Base-by-base conservation (phyloP, 1,140 invertebrate genomes). In the Drosophila micromelanica region DNA sequence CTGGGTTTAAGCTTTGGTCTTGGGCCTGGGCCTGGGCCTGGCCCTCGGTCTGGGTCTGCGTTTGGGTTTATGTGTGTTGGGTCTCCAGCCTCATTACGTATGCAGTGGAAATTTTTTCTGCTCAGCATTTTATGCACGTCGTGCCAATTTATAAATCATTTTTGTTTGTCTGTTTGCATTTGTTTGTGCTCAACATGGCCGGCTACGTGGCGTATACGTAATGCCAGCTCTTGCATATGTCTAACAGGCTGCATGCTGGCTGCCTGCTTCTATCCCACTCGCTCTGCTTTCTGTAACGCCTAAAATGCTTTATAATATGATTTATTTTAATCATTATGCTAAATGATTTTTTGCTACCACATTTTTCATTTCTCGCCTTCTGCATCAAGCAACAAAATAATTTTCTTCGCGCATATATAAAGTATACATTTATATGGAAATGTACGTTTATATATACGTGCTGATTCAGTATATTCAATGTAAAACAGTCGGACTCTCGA, bases 251-350 rank as follows among this genome's bases (percentile, higher is more conserved):
- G 35, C 23, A 7, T 20, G 35, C 46, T 7, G 20, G 46, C 15
- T 56, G 38, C 13, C 38, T 0, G n/a, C 6, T 56, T 32, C 57
- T 6, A 9, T 67, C 46, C 7, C 51, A 12, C 46, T 42, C 6
- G n/a, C 6, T 23, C 23, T 11, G 1, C n/a, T 23, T 27, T 2
- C 40, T 54, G 35, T 38, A 23, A 27, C 20, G 48, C 27, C 48
- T 51, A 54, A 52, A 49, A 72, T 72, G 62, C 43, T 52, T 56
- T 73, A 68, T 60, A 89, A 89, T 77, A 89, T 89, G 84, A 89
- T 89, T 89, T 89, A 89, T 89, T 89, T 89, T 89, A 89, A 89
- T 89, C 84, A 89, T 89, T 79, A 89, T 89, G 84, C 85, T 89
- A 89, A 89, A 89, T 87, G 84, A 87, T 89, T 77, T 68, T 72